Percentiles rank a stretch among this genome's conserved stretches.
Conservation (phyloP, 2,888 invertebrate genomes). For the Ectobius pallidus region DNA sequence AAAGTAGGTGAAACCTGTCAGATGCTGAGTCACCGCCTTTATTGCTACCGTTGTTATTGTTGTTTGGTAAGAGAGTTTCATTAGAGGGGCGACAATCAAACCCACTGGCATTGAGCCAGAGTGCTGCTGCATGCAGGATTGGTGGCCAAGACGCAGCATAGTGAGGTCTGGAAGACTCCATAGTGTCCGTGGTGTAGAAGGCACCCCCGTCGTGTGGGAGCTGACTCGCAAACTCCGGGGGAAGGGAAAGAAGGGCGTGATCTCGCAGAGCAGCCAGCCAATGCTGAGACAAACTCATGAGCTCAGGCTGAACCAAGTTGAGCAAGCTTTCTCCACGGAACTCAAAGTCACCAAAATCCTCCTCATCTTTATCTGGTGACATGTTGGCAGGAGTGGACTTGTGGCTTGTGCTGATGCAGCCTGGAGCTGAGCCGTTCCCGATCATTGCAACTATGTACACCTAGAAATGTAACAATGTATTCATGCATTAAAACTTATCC, state of each 20-base stretch:
- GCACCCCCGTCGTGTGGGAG: constrained; percentile 95
- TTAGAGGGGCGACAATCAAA: constrained; percentile 56
- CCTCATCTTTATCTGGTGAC: constrained; percentile 50
- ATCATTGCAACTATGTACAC: constrained; percentile 96
- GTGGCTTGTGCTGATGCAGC: constrained; percentile 47
- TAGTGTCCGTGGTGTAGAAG: constrained; percentile 96
- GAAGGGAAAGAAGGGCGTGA: constrained; percentile 91
- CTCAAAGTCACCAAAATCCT: constrained; percentile 77
- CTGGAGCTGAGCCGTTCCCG: constrained; percentile 71
- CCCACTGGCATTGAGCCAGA: constrained; percentile 79
- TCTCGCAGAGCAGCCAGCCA: constrained; percentile 96
- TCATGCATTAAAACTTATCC: no score
- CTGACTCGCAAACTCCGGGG: constrained; percentile 92
- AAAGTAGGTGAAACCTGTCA: constrained; percentile 80
- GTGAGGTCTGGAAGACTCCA: constrained; percentile 90
- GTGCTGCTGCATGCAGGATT: constrained; percentile 88
- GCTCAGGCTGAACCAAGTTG: constrained; percentile 91
- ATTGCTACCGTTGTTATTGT: constrained; percentile 51
- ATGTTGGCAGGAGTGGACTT: background rate
- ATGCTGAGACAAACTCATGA: constrained; percentile 88
- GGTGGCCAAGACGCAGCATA: constrained; percentile 95
- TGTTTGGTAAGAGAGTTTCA: constrained; percentile 42
- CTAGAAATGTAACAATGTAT: constrained; percentile 51
- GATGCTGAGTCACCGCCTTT: constrained; percentile 61
- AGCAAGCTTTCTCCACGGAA: constrained; percentile 82